Evolutionary conservation across 2,113 vertebrate species (phyloP).

Genomic region (Solea senegalensis): DNA sequence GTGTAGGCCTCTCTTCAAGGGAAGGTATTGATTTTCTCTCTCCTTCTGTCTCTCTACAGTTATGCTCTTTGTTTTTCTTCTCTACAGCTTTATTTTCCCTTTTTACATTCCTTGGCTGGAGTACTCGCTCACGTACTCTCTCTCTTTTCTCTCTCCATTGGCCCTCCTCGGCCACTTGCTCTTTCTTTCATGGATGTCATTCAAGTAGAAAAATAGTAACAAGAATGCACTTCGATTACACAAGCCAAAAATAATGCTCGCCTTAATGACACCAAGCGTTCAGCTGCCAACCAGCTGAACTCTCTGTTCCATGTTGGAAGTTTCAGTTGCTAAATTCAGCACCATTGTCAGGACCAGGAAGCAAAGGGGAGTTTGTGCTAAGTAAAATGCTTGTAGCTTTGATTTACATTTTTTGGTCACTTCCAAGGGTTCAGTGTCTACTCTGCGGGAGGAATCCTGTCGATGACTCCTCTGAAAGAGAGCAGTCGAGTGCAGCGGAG

Average conservation of each 20-base stretch:
- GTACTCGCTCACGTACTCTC: slow-evolving; percentile 21
- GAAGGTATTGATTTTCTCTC: slow-evolving; percentile 80
- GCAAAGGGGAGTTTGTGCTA: slow-evolving; percentile 2
- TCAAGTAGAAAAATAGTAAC: slow-evolving; percentile 74
- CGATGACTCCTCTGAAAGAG: slow-evolving; percentile 40
- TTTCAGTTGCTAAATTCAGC: slow-evolving; percentile 6
- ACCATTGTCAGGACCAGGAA: not conserved
- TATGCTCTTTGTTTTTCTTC: slow-evolving; percentile 68
- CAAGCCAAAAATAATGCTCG: slow-evolving; percentile 65
- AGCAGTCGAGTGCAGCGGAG: slow-evolving; percentile 15
- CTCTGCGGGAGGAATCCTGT: slow-evolving; percentile 48
- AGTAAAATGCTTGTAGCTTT: slow-evolving; percentile 17
- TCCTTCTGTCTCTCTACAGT: slow-evolving; percentile 49
- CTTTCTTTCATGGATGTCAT: slow-evolving; percentile 44
- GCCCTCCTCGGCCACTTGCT: slow-evolving; percentile 31
- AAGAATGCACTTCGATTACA: slow-evolving; percentile 68
- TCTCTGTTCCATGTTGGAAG: slow-evolving; percentile 33
- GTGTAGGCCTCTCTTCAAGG: slow-evolving; percentile 71
- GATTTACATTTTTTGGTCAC: slow-evolving; percentile 53
- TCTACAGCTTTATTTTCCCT: slow-evolving; percentile 68
- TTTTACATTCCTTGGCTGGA: slow-evolving; percentile 66
- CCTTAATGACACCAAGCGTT: slow-evolving; percentile 48
- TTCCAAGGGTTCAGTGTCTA: slow-evolving; percentile 27
- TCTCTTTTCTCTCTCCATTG: slow-evolving; percentile 23
- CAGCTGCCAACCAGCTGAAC: slow-evolving; percentile 26